Evolutionary conservation across 2,113 vertebrate species (phyloP).

Genomic region (Scophthalmus maximus): DNA sequence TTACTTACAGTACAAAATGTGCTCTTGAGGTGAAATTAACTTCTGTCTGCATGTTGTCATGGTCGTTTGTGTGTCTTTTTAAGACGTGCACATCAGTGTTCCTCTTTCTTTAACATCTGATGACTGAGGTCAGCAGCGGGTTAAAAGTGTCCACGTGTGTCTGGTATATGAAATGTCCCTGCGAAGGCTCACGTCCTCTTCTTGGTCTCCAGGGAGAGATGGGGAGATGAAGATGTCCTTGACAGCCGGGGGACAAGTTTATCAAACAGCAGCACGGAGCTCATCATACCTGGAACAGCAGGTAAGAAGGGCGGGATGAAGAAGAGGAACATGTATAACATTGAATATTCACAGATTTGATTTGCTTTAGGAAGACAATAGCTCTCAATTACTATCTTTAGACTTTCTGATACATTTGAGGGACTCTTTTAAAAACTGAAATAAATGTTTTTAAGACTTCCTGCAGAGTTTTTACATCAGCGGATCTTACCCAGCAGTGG

Average conservation of each 20-base stretch:
- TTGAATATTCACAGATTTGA: no score
- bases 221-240: slow-evolving; percentile 3
- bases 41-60: not conserved
- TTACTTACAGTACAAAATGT: slow-evolving; percentile 7
- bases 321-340: no score
- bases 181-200: slow-evolving; percentile 60
- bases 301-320: not conserved
- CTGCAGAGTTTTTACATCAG: no score
- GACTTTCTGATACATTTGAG: no score
- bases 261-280: slow-evolving; percentile 79
- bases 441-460: not conserved
- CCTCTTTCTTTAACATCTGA: not conserved
- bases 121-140: not conserved
- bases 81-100: slow-evolving; percentile 2
- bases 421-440: no score
- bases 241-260: slow-evolving; percentile 47
- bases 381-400: no score
- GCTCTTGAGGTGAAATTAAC: slow-evolving; percentile 7
- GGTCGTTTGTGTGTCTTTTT: not conserved
- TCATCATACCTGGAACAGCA: slow-evolving; percentile 67
- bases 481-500: slow-evolving; percentile 88
- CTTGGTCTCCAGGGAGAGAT: slow-evolving; percentile 41
- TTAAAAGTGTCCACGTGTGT: not conserved
- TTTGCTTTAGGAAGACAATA: no score
- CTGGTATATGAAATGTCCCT: not conserved